Evolutionary conservation across 2,113 vertebrate species (phyloP).

Genomic region (Sapajus apella): DNA sequence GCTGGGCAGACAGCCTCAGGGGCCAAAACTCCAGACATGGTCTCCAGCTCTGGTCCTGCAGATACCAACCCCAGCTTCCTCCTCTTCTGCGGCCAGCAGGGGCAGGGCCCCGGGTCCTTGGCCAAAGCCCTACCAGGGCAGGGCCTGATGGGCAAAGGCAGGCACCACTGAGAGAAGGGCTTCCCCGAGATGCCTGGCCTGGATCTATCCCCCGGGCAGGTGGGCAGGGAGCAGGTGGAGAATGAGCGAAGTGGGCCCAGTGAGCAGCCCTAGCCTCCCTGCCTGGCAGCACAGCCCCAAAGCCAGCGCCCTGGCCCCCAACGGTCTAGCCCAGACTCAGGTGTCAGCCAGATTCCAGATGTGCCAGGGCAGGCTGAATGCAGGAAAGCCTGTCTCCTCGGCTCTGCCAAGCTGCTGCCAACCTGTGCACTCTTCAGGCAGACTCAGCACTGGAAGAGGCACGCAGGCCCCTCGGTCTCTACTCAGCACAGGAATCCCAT

Average conservation of each 20-base stretch:
- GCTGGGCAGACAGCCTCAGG: not conserved
- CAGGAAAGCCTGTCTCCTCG: not conserved
- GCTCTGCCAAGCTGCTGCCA: not conserved
- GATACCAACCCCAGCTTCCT: not conserved
- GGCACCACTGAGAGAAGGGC: not conserved
- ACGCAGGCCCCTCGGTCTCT: too few relatives aligned
- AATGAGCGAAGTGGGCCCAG: not conserved
- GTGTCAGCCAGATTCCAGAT: not conserved
- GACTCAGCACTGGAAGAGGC: not conserved
- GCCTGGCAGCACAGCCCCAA: not conserved
- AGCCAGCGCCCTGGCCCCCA: not conserved
- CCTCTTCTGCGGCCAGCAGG: not conserved
- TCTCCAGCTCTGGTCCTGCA: not conserved
- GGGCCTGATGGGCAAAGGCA: not conserved
- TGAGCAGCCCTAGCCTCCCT: not conserved
- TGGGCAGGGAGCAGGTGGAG: not conserved
- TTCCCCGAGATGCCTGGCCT: not conserved
- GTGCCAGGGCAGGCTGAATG: not conserved
- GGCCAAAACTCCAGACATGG: not conserved
- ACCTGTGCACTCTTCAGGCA: rapidly evolving
- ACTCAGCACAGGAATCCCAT: rapidly evolving
- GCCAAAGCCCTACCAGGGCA: slow-evolving; percentile 18
- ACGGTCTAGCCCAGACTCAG: not conserved
- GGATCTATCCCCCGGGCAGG: not conserved
- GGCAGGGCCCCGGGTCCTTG: not conserved